Percentiles rank a stretch among this genome's conserved stretches.
These are phyloP conservation scores for Crenuchus spilurus DNA, from an alignment of 2,797 vertebrate genomes.

Conservation along the genomic window DNA sequence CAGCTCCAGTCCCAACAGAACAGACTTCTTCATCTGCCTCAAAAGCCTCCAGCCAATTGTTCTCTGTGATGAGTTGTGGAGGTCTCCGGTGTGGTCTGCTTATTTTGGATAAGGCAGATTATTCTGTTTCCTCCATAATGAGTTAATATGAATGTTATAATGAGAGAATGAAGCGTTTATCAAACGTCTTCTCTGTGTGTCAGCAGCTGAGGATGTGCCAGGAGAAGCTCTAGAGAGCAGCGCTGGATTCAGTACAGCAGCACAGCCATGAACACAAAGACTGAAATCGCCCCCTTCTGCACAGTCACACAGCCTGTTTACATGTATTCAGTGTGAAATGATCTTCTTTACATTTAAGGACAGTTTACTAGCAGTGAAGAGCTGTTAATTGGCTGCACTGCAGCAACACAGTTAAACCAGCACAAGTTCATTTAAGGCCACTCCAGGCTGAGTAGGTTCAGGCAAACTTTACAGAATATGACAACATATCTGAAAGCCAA, in stretches of 20 bases:
- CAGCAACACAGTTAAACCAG: not conserved
- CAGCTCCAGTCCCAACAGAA: not conserved
- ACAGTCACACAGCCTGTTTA: not conserved
- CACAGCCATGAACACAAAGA: conserved; percentile 17
- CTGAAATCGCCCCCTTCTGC: not conserved
- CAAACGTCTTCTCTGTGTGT: conserved; percentile 9
- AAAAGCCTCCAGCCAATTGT: conserved; percentile 10
- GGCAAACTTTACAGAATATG: not conserved
- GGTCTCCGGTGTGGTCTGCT: conserved; percentile 23
- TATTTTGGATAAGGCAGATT: conserved; percentile 1
- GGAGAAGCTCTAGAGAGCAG: not conserved
- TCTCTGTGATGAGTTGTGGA: conserved; percentile 9
- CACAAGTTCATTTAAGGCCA: not conserved
- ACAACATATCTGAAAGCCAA: not conserved
- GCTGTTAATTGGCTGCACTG: not conserved
- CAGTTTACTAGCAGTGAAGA: too few species aligned
- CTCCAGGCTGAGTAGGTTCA: not conserved
- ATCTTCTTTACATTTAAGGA: not conserved
- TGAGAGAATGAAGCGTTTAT: conserved; percentile 1
- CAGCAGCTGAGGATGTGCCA: not conserved
- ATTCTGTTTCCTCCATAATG: conserved; percentile 11
- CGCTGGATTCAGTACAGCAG: not conserved
- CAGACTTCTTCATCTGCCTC: not conserved
- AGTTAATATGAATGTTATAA: conserved; percentile 10
- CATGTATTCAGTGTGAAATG: not conserved